Evolutionary conservation across 2,797 vertebrate species (phyloP), one percentile per base, ranked within the genome.

Genomic region (Chanos chanos): DNA sequence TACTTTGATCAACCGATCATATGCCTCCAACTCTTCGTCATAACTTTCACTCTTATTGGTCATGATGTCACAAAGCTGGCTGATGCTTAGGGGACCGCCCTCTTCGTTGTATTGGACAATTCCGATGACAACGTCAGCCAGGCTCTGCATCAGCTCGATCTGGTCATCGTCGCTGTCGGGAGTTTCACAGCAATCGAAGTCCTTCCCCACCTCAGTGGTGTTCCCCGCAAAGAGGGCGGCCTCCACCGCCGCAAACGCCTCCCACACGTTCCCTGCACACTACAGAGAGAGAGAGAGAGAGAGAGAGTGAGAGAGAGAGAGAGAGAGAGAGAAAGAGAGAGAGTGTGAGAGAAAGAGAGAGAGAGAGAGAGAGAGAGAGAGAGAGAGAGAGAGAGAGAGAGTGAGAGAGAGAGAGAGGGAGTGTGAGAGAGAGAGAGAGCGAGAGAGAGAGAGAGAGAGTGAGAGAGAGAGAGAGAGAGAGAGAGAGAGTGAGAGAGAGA

Each of bases 31-130:
- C 6, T 15, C 34, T 12, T 31, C 22, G 15, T 61, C 48, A 21
- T 34, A 4, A 1, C 1, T 25, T 39, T 60, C 50, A 7, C 73
- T 83, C 22, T 36, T 30, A 56, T 82, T 80, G 61, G 82, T 87
- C 77, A 94, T 87, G 4, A 89, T 49, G 1, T 41, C n/a, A 33
- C 93, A 95, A 7, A 93, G 57, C 9, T 68, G 66, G 0, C 36
- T 68, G 33, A 95, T 89, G 1, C 79, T 79, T 72, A 72, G 65
- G 30, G 79, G 31, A 1, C 53, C 64, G 0, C 61, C 71, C 57
- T 87, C 89, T 39, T 83, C 73, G 10, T 94, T 88, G 71, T 93
- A 93, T 75, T 94, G 91, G 65, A 92, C 92, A 0, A 83, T 64
- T 7, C 86, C 87, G 76, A 90, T 92, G 45, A 94, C 47, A 51